phyloP scores from a whole-genome alignment of 2,888 invertebrate genomes.

The Sthenelais limicola region DNA sequence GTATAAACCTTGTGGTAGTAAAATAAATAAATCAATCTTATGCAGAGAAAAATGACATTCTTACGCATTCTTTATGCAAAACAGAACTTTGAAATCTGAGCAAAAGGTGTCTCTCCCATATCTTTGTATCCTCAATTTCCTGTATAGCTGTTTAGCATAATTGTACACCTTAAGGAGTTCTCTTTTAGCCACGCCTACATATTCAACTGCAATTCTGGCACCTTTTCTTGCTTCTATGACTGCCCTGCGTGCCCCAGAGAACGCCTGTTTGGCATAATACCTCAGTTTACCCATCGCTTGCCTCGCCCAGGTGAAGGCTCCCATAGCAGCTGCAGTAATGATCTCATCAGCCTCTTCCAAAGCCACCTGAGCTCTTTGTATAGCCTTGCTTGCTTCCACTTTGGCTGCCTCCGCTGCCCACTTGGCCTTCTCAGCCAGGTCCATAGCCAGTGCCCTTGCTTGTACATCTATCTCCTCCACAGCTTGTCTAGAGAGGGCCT shows the following conservation, averaged over 20 bases:
- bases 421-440: conserved; percentile 4
- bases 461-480: neutral
- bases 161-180: conserved; percentile 10
- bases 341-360: conserved; percentile 14
- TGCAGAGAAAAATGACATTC: no score
- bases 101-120: conserved; percentile 20
- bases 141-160: neutral
- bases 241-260: conserved; percentile 4
- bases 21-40: no score
- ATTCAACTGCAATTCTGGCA: neutral
- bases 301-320: conserved; percentile 10
- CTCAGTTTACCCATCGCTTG: conserved; percentile 11
- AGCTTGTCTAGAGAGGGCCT: neutral
- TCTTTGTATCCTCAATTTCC: conserved; percentile 2
- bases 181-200: conserved; percentile 13
- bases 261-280: conserved; percentile 13
- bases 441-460: conserved; percentile 4
- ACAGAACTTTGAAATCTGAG: neutral
- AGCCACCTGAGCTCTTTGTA: conserved; percentile 7
- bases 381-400: neutral
- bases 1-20: no score
- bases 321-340: conserved; percentile 1
- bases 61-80: no score
- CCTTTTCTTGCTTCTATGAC: conserved; percentile 19
- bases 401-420: neutral